Base-by-base conservation (phyloP, 1,140 invertebrate species). In the Zeugodacus cucurbitae region DNA sequence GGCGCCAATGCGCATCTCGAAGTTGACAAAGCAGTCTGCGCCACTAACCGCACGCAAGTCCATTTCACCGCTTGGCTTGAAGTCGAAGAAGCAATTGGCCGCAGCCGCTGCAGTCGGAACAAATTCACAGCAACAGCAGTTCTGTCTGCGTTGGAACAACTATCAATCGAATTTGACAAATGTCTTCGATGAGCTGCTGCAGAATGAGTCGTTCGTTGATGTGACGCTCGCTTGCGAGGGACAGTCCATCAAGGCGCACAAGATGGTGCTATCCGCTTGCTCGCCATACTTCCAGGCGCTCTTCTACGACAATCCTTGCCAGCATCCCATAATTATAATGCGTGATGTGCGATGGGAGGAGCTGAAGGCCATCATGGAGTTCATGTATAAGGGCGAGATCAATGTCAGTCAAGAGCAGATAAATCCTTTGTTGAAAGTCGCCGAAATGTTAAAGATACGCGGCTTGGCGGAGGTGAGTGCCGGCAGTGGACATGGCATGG, bases 101-200 rank as follows among this genome's bases (percentile, higher is more conserved):
- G 70, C 87, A 11, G 87, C 67, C 7, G 88, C 88, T 11, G 37
- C 86, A 4, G 58, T 58, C 14, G 37, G 37, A 22, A 58, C n/a
- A 34, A 26, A 59, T 20, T 20, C 88, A 41, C 54, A 89, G 20
- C 92, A 91, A 89, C 95, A 95, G 90, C 95, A 95, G 90, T 95
- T 98, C 94, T 98, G 98, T 93, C 95, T 98, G 91, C 95, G 97
- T 54, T 98, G 98, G 98, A 98, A 98, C 95, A 98, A 98, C 93
- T 98, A 98, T 94, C 97, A 98, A 93, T 96, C 95, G 88, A 98
- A 98, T 93, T 94, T 98, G 90, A 97, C 97, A 87, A 98, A 96
- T 94, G 97, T 98, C 88, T 98, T 99, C 94, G 97, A 98, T 91
- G 97, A 98, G 94, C 95, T 99, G 87, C 95, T 98, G 82, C 97